Evolutionary conservation across 2,797 vertebrate genomes (phyloP).

Genomic region (Pantherophis alleghaniensis): DNA sequence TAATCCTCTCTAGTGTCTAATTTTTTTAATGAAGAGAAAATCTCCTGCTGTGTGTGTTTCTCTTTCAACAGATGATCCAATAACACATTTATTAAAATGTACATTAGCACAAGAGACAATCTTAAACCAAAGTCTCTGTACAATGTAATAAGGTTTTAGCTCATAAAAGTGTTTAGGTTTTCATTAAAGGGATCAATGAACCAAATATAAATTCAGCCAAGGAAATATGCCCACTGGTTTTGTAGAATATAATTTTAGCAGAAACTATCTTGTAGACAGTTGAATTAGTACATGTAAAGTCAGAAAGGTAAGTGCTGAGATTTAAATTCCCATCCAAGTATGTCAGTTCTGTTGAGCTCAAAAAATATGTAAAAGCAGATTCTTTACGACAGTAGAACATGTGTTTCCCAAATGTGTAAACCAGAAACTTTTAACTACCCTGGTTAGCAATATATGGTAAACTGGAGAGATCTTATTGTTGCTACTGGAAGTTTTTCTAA

Average conservation of each 20-base stretch:
- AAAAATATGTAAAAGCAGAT: background rate
- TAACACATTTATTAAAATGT: conserved; percentile 71
- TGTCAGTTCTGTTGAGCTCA: background rate
- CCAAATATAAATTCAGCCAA: conserved; percentile 57
- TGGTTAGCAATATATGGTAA: background rate
- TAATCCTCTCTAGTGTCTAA: conserved; percentile 45
- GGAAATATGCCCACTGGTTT: conserved; percentile 44
- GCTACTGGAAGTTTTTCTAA: background rate
- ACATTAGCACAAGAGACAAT: conserved; percentile 55
- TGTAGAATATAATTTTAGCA: conserved; percentile 34
- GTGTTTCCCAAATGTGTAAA: background rate
- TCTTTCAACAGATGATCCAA: conserved; percentile 57
- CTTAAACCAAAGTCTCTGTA: conserved; percentile 60
- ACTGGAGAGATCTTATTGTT: background rate
- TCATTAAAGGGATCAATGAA: conserved; percentile 69
- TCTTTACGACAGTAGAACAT: background rate
- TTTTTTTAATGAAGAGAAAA: conserved; percentile 62
- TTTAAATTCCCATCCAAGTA: background rate
- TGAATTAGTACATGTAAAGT: background rate
- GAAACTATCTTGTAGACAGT: conserved; percentile 9
- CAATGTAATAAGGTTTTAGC: conserved; percentile 55
- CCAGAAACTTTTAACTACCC: background rate
- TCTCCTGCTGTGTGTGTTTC: conserved; percentile 44
- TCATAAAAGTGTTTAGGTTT: conserved; percentile 61
- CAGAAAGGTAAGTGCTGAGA: background rate